phyloP scores from a whole-genome alignment of 2,888 invertebrate genomes.

The Yponomeuta evonymella region DNA sequence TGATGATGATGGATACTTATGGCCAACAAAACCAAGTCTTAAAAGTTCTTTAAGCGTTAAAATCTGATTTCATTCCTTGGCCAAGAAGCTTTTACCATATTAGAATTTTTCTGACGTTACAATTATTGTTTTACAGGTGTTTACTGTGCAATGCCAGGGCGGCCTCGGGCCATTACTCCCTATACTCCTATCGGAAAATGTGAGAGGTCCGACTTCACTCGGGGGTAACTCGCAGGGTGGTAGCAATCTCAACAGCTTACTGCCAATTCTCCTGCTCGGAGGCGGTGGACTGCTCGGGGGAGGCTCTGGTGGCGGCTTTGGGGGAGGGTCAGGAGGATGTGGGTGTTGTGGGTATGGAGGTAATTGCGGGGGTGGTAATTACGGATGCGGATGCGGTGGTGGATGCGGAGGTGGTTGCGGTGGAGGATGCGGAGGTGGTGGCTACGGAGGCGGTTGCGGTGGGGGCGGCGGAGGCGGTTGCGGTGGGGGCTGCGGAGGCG shows the following conservation, averaged over 20 bases:
- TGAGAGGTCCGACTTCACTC: neutral
- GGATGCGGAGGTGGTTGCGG: neutral
- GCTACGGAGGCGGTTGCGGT: neutral
- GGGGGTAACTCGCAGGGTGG: neutral
- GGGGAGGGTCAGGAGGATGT: conserved; percentile 22
- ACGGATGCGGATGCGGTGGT: neutral
- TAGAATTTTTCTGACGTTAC: neutral
- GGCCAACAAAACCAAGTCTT: too few relatives aligned
- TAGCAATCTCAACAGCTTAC: conserved; percentile 2
- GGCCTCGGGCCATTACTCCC: neutral
- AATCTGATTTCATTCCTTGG: too few relatives aligned
- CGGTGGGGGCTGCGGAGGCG: conserved; percentile 23
- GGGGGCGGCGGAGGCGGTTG: conserved; percentile 23
- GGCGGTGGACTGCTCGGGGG: neutral
- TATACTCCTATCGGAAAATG: neutral
- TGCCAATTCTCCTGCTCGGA: neutral
- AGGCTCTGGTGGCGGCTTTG: neutral
- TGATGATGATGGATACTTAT: too few relatives aligned
- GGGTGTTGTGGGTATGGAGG: conserved; percentile 19
- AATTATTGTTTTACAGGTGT: neutral
- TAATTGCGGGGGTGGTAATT: neutral
- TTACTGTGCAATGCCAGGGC: neutral
- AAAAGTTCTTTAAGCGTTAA: too few relatives aligned
- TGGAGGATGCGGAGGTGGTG: neutral
- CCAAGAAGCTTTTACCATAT: neutral